phyloP scores from a whole-genome alignment of 2,113 vertebrate genomes.

The Strigops habroptila region DNA sequence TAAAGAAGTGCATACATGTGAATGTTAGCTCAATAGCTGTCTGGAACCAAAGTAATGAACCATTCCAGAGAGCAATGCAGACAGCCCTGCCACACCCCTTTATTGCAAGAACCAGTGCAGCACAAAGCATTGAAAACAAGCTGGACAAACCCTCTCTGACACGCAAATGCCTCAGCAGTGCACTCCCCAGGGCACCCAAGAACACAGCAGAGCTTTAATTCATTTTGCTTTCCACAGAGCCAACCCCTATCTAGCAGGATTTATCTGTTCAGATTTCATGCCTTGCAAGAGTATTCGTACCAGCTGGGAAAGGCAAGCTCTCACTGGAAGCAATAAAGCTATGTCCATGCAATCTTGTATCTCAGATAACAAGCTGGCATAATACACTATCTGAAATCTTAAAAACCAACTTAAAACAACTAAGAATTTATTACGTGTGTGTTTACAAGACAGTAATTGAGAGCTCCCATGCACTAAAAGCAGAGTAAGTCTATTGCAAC shows the following conservation, averaged over 20 bases:
- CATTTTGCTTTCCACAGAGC: not conserved
- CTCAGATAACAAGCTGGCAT: not conserved
- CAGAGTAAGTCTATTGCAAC: not conserved
- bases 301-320: not conserved
- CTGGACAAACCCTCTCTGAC: not conserved
- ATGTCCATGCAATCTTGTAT: not conserved
- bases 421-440: not conserved
- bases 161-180: not conserved
- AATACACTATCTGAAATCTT: not conserved
- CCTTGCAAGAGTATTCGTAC: not conserved
- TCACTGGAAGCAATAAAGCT: not conserved
- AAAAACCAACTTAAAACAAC: not conserved
- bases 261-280: not conserved
- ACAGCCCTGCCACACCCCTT: not conserved
- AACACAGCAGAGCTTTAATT: not conserved
- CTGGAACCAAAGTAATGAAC: not conserved
- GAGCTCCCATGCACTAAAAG: not conserved
- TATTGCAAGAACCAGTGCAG: not conserved
- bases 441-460: not conserved
- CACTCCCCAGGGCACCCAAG: not conserved
- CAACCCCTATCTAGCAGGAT: not conserved
- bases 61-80: not conserved
- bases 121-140: not conserved
- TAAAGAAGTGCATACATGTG: not conserved
- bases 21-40: rapidly evolving